phyloP scores from a whole-genome alignment of 2,888 invertebrate genomes.

The Polymixis flavicincta region DNA sequence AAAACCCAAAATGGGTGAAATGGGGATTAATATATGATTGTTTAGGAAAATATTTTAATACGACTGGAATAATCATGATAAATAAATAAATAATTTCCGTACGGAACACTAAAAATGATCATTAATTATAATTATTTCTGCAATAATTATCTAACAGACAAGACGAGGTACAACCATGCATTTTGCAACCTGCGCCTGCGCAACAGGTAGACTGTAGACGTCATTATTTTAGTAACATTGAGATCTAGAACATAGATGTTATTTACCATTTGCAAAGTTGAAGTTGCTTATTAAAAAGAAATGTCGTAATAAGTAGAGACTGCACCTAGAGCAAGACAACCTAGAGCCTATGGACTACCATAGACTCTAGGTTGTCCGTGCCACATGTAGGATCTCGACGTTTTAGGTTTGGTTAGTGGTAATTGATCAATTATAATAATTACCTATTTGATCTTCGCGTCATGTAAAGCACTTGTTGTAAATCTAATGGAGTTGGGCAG shows the following conservation, averaged over 20 bases:
- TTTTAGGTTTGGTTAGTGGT: not conserved
- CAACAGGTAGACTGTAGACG: not conserved
- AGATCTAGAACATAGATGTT: constrained; percentile 40
- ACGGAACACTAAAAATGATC: not conserved
- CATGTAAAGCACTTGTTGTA: not conserved
- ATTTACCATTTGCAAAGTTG: not conserved
- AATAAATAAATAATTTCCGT: not conserved
- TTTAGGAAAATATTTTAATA: not conserved
- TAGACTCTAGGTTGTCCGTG: not conserved
- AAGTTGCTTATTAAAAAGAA: not conserved
- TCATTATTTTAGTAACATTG: constrained; percentile 17
- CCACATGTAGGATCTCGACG: too few relatives aligned
- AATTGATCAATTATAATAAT: not conserved
- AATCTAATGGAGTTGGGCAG: not conserved
- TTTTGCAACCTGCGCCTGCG: constrained; percentile 36
- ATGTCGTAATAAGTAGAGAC: not conserved
- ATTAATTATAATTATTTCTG: constrained; percentile 40
- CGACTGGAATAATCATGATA: not conserved
- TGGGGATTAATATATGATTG: too few relatives aligned
- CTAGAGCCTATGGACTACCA: not conserved
- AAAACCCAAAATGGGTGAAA: not conserved
- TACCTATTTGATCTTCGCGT: not conserved
- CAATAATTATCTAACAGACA: constrained; percentile 41
- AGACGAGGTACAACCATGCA: constrained; percentile 4
- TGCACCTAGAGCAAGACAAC: not conserved